These are phyloP conservation scores for Peromyscus leucopus DNA, from an alignment of 2,113 vertebrate species.

Conservation along the genomic window DNA sequence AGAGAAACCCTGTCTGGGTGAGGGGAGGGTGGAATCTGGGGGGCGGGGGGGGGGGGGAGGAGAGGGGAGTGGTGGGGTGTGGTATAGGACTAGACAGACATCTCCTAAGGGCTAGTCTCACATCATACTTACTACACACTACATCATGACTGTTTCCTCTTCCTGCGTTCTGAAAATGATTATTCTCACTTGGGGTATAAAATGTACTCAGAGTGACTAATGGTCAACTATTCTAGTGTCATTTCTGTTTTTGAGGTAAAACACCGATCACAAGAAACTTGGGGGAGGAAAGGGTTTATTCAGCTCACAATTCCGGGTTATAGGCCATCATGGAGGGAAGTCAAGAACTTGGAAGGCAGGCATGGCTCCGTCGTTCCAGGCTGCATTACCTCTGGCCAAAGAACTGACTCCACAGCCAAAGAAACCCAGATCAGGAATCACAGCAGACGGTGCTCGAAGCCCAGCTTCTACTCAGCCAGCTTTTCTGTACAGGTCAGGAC, in stretches of 20 bases:
- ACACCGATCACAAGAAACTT: not conserved
- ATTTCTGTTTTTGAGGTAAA: not conserved
- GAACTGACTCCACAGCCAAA: not conserved
- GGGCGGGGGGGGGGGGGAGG: rapidly evolving
- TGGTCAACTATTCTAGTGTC: not conserved
- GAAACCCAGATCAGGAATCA: not conserved
- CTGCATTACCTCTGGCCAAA: not conserved
- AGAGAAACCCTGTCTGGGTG: not conserved
- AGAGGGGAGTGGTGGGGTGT: too few relatives aligned
- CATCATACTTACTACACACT: not conserved
- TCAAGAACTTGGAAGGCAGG: not conserved
- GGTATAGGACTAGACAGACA: too few relatives aligned
- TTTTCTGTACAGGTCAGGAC: not conserved
- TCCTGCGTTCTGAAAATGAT: not conserved
- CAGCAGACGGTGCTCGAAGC: not conserved
- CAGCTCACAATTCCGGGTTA: not conserved
- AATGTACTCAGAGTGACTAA: not conserved
- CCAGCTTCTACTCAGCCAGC: not conserved
- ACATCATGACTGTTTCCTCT: not conserved
- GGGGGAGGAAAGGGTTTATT: not conserved
- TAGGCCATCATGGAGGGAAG: too few relatives aligned
- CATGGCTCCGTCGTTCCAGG: not conserved
- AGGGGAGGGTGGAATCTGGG: too few relatives aligned
- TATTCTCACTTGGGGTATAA: not conserved
- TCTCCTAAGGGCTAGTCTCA: not conserved